Base-by-base conservation (phyloP, 1,140 invertebrate species). In the Agraylea sexmaculata region DNA sequence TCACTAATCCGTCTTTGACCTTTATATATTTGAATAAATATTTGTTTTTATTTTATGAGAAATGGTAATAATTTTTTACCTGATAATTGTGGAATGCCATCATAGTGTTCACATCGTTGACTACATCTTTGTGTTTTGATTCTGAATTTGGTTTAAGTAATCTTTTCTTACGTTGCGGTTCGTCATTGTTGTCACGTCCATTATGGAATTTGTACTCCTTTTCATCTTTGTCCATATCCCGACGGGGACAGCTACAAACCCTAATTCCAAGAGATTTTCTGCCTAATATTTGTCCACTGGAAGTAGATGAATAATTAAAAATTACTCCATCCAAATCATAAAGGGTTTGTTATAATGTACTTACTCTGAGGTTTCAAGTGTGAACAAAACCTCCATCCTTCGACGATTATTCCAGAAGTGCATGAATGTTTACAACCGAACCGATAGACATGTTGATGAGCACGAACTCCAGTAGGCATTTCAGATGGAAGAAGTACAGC, bases 401-500 rank as follows among this genome's bases (percentile, higher is more conserved):
- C 83, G 66, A 1, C 85, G 57, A 54, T 86, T 86, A 87, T 86
- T 0, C 86, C 85, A 3, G 75, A 72, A 0, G 72, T 62, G 53
- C 86, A 89, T 8, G 77, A 82, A 37, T 82, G 85, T 53, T 85
- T 82, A 56, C 87, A 90, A 45, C 77, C 73, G 55, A 89, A 89
- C 46, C 74, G 63, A 53, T 77, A 87, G 0, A 79, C 69, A 47
- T 83, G 71, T 7, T 69, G 72, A 0, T 77, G 68, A 49, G 70
- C 74, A 5, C 72, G 61, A 2, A 66, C 64, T 0, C 80, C 81
- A 17, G 63, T 46, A 0, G 77, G 78, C n/a, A n/a, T n/a, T 22
- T 66, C 66, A 25, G 81, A 59, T 2, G 78, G 78, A 4, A 78
- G 69, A n/a, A 75, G 67, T 61, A 65, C 62, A 45, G 53, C 53